phyloP scores from a whole-genome alignment of 1,140 invertebrate species.

The Conus ventricosus region DNA sequence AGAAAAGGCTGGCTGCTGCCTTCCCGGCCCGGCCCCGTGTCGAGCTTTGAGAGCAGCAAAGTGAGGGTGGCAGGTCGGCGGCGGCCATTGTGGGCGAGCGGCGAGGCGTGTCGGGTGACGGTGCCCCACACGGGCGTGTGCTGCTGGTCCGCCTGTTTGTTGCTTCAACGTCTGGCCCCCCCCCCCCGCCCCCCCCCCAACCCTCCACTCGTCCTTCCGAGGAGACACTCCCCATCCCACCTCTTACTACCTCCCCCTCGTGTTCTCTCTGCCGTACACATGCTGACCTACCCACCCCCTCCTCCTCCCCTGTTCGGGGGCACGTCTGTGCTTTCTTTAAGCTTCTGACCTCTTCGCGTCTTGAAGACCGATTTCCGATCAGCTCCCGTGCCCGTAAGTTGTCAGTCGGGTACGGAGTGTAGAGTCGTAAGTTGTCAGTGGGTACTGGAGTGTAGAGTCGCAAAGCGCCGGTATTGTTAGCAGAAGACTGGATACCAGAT shows the following conservation, averaged over 20 bases:
- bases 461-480: too few species aligned
- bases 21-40: background rate
- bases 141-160: background rate
- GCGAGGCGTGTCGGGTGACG: background rate
- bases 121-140: background rate
- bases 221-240: background rate
- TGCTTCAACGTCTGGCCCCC: background rate
- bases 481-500: too few species aligned
- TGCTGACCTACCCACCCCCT: too few species aligned
- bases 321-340: too few species aligned
- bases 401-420: too few species aligned
- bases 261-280: background rate
- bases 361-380: too few species aligned
- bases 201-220: too few species aligned
- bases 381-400: too few species aligned
- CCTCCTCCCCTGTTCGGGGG: too few species aligned
- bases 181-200: background rate
- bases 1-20: slow-evolving; percentile 37
- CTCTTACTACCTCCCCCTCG: background rate
- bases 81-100: slow-evolving; percentile 21
- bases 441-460: too few species aligned
- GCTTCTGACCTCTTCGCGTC: too few species aligned
- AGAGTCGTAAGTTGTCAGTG: too few species aligned
- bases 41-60: slow-evolving; percentile 28
- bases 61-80: slow-evolving; percentile 24